phyloP scores from a whole-genome alignment of 2,888 invertebrate genomes.

The Erannis defoliaria region DNA sequence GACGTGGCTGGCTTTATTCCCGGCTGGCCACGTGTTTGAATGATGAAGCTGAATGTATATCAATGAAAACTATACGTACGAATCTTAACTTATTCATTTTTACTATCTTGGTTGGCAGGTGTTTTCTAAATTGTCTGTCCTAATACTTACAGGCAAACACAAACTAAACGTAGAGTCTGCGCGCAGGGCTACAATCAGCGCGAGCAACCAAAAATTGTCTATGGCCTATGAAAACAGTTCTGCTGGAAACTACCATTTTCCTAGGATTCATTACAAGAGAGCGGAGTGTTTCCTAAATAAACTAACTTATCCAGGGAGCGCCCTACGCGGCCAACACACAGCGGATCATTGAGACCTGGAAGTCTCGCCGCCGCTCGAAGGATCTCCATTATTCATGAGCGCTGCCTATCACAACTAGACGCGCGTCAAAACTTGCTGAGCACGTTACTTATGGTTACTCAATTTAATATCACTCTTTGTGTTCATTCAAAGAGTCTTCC shows the following conservation, averaged over 20 bases:
- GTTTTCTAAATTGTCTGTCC: background rate
- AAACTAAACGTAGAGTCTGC: background rate
- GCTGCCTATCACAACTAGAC: slow-evolving; percentile 15
- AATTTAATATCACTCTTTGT: slow-evolving; percentile 1
- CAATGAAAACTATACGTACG: too few species aligned
- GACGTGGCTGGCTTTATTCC: too few species aligned
- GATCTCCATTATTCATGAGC: slow-evolving; percentile 13
- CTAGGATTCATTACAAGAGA: slow-evolving; percentile 1
- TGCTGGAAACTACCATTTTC: background rate
- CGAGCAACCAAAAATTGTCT: background rate
- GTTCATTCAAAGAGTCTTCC: slow-evolving; percentile 1
- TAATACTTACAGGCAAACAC: background rate
- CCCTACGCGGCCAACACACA: background rate
- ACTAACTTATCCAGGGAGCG: slow-evolving; percentile 7
- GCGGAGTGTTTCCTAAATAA: slow-evolving; percentile 15
- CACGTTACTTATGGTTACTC: background rate
- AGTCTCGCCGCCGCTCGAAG: slow-evolving; percentile 1
- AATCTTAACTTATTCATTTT: background rate
- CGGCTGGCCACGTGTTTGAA: too few species aligned
- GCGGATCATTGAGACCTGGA: slow-evolving; percentile 5
- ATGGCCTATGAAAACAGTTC: slow-evolving; percentile 13
- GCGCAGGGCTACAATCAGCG: background rate
- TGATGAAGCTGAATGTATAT: too few species aligned
- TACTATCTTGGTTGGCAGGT: background rate
- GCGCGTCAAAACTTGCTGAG: slow-evolving; percentile 3